Conservation (phyloP, 2,797 vertebrate species). For the Mustela erminea region DNA sequence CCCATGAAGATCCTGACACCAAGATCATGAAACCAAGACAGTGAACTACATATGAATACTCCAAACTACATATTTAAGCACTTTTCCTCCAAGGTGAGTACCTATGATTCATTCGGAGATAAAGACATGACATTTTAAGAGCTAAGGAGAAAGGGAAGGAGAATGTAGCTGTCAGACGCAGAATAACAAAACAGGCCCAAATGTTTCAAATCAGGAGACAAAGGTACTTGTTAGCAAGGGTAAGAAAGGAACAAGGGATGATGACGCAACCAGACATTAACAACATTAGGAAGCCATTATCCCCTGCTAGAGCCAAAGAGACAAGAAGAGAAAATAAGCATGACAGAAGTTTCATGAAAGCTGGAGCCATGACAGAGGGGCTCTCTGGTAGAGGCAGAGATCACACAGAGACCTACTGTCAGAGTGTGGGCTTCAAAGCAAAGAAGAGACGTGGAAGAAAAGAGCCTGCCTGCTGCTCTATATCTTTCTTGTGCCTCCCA, state of each 20-base stretch:
- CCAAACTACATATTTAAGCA: not conserved
- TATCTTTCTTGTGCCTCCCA: not conserved
- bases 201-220: not conserved
- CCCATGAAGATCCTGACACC: not conserved
- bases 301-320: not conserved
- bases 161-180: not conserved
- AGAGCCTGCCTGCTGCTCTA: not conserved
- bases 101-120: not conserved
- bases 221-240: not conserved
- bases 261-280: not conserved
- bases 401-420: not conserved
- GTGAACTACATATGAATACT: not conserved
- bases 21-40: not conserved
- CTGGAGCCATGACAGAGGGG: not conserved
- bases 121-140: not conserved
- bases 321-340: not conserved
- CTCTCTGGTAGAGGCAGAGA: not conserved
- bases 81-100: not conserved
- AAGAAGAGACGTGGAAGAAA: not conserved
- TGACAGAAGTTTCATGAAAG: not conserved
- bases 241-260: not conserved
- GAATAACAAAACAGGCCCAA: not conserved
- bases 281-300: not conserved
- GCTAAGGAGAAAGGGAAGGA: not conserved
- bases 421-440: not conserved